A percentile compares a stretch with the other conserved stretches of the same genome.
Evolutionary conservation across 2,113 vertebrate genomes (phyloP).

Genomic region (Ornithorhynchus anatinus): DNA sequence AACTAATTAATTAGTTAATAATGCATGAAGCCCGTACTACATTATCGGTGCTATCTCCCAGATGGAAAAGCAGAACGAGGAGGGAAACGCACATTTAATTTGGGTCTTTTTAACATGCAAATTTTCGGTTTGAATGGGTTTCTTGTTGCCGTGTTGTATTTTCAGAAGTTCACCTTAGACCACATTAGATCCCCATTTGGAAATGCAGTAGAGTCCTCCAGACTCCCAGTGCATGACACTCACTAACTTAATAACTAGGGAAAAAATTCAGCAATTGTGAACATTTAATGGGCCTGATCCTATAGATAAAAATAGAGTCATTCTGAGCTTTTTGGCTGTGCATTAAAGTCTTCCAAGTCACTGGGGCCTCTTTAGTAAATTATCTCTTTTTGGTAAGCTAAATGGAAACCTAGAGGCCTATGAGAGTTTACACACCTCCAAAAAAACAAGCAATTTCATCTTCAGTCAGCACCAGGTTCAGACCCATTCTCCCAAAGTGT

Average conservation of each 20-base stretch:
- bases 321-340: not conserved
- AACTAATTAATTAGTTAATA: conserved; percentile 76
- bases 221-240: not conserved
- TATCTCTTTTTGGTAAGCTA: not conserved
- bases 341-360: not conserved
- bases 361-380: not conserved
- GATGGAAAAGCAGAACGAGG: conserved; percentile 59
- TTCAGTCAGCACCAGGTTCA: not conserved
- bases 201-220: too few species aligned
- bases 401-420: not conserved
- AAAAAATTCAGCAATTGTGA: not conserved
- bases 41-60: conserved; percentile 51
- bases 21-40: conserved; percentile 62
- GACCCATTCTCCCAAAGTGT: not conserved
- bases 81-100: conserved; percentile 58
- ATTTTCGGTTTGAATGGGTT: conserved; percentile 16
- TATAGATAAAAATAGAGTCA: not conserved
- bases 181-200: not conserved
- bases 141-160: conserved; percentile 19
- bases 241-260: not conserved
- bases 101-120: conserved; percentile 46
- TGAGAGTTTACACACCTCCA: not conserved
- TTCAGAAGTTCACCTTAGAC: not conserved
- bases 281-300: not conserved
- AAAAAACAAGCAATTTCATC: not conserved